Percentiles rank a stretch among this genome's conserved stretches.
Evolutionary conservation across 2,888 invertebrate genomes (phyloP).

Genomic region (Gandaritis pyraliata): DNA sequence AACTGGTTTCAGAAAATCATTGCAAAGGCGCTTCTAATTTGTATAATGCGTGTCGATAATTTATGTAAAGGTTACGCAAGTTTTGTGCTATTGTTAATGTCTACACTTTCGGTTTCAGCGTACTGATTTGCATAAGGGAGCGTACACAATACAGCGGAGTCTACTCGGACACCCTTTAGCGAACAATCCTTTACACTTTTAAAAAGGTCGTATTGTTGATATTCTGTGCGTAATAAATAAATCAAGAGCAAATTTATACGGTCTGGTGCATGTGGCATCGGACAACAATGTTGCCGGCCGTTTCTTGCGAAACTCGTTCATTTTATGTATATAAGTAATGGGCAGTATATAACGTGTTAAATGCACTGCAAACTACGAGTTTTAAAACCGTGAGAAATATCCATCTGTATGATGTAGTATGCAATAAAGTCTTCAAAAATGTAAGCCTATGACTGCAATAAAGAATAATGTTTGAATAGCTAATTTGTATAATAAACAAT

Average conservation of each 20-base stretch:
- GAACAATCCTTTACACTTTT: conserved; percentile 79
- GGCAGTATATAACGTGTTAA: conserved; percentile 49
- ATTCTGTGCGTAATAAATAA: conserved; percentile 80
- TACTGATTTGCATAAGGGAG: conserved; percentile 81
- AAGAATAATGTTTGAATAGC: conserved; percentile 47
- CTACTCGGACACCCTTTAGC: conserved; percentile 67
- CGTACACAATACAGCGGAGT: conserved; percentile 57
- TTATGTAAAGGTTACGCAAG: conserved; percentile 78
- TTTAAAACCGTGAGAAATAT: conserved; percentile 54
- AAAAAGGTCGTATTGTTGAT: conserved; percentile 77
- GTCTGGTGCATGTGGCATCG: conserved; percentile 62
- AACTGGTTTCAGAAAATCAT: conserved; percentile 57
- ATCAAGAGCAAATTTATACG: conserved; percentile 77
- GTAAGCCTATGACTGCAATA: conserved; percentile 21
- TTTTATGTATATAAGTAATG: conserved; percentile 49
- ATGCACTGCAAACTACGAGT: conserved; percentile 38
- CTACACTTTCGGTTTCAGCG: conserved; percentile 81
- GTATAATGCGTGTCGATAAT: conserved; percentile 79
- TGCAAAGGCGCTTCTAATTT: conserved; percentile 70
- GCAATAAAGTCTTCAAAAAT: conserved; percentile 8
- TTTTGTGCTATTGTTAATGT: conserved; percentile 59
- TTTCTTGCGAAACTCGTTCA: conserved; percentile 49
- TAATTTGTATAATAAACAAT: conserved; percentile 76
- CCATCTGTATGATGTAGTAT: conserved; percentile 9
- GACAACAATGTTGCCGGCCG: conserved; percentile 68